Percentiles rank a stretch among this genome's conserved stretches.
phyloP scores from a whole-genome alignment of 2,888 invertebrate genomes.

The Drosophila prolongata region DNA sequence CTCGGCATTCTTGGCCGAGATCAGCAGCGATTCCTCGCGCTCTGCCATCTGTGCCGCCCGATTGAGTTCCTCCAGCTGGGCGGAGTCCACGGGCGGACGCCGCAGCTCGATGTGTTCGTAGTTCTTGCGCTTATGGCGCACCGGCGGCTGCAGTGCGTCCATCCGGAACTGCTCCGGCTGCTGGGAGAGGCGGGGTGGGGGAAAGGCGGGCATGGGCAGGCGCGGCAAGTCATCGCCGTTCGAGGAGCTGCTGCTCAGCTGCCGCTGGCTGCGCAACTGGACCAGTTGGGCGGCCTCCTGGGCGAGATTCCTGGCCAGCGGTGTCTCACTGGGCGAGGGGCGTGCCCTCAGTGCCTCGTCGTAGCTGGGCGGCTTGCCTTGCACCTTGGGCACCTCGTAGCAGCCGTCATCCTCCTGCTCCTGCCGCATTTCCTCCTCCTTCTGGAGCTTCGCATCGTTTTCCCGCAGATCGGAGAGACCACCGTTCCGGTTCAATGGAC shows the following conservation, averaged over 20 bases:
- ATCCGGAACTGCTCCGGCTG: constrained; percentile 47
- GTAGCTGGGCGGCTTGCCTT: constrained; percentile 78
- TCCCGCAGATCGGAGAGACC: constrained; percentile 70
- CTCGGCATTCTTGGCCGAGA: constrained; percentile 68
- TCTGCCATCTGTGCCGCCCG: constrained; percentile 64
- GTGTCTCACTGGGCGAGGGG: constrained; percentile 40
- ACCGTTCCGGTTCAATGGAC: constrained; percentile 81
- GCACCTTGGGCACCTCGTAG: constrained; percentile 81
- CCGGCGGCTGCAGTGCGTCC: constrained; percentile 79
- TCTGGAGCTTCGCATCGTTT: neutral
- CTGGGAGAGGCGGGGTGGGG: constrained; percentile 81
- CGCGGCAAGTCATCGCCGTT: constrained; percentile 64
- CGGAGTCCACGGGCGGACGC: constrained; percentile 79
- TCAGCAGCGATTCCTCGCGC: constrained; percentile 75
- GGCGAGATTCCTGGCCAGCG: constrained; percentile 59
- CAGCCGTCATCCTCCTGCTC: constrained; percentile 58
- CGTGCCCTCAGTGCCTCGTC: constrained; percentile 76
- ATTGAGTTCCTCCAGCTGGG: constrained; percentile 76
- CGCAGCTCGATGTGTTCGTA: constrained; percentile 81
- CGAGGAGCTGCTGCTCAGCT: constrained; percentile 34
- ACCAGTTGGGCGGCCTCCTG: constrained; percentile 62
- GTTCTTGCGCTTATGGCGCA: constrained; percentile 77
- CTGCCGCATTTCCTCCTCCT: neutral
- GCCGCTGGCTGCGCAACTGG: constrained; percentile 49
- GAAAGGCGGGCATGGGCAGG: constrained; percentile 82